phyloP scores from a whole-genome alignment of 2,888 invertebrate species.

The Acronicta psi region DNA sequence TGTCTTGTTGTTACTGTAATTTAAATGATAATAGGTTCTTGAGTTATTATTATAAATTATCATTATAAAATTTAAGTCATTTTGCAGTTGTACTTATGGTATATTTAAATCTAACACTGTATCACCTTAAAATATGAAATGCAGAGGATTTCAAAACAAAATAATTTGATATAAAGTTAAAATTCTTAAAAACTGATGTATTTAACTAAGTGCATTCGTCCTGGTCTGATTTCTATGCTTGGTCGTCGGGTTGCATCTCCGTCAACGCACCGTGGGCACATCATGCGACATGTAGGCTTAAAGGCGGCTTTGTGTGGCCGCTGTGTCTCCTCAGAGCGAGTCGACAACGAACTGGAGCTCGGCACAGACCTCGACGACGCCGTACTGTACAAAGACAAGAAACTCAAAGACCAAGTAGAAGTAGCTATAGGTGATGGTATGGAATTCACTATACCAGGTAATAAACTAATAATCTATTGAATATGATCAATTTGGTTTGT shows the following conservation, averaged over 20 bases:
- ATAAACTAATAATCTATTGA: slow-evolving; percentile 6
- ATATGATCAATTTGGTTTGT: slow-evolving; percentile 1
- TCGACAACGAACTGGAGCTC: slow-evolving; percentile 90
- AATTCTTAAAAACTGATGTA: slow-evolving; percentile 18
- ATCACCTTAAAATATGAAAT: slow-evolving; percentile 6
- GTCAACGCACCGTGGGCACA: slow-evolving; percentile 72
- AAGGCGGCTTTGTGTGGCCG: slow-evolving; percentile 90
- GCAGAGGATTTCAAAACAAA: slow-evolving; percentile 42
- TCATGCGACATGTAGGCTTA: slow-evolving; percentile 83
- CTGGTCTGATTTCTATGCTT: slow-evolving; percentile 89
- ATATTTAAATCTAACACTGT: no score
- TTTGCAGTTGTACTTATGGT: not conserved
- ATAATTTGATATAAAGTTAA: slow-evolving; percentile 11
- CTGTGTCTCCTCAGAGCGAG: slow-evolving; percentile 92
- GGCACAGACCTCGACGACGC: slow-evolving; percentile 94
- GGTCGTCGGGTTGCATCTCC: slow-evolving; percentile 73
- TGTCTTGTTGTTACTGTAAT: no score
- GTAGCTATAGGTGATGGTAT: slow-evolving; percentile 97
- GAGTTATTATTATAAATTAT: not conserved
- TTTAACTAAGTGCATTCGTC: slow-evolving; percentile 49
- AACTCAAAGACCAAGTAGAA: slow-evolving; percentile 96
- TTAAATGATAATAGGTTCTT: no score
- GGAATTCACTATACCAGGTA: slow-evolving; percentile 97
- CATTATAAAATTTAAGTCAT: not conserved
- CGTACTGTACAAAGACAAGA: slow-evolving; percentile 95